phyloP scores from a whole-genome alignment of 2,888 invertebrate genomes.

The Acanthoscelides obtectus region DNA sequence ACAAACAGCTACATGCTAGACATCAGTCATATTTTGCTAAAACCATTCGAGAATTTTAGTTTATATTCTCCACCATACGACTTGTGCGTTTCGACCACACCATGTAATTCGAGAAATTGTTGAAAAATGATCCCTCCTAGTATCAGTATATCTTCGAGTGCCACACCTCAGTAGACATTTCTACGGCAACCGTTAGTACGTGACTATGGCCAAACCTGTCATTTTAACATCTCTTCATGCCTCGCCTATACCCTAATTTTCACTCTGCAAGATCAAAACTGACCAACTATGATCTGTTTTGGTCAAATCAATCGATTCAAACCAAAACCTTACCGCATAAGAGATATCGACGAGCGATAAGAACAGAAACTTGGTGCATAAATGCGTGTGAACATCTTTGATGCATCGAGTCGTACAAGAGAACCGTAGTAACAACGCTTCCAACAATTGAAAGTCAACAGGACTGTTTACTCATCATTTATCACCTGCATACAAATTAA shows the following conservation, averaged over 20 bases:
- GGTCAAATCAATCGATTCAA: not conserved
- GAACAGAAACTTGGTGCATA: constrained; percentile 1
- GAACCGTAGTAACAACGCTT: constrained; percentile 21
- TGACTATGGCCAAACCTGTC: not conserved
- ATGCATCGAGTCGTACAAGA: not conserved
- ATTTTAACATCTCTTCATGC: not conserved
- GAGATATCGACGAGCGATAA: constrained; percentile 7
- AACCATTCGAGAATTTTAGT: no score
- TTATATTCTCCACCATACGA: no score
- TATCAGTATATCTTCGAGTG: no score
- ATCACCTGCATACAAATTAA: constrained; percentile 33
- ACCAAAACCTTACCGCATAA: not conserved
- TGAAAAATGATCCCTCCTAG: no score
- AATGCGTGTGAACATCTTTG: constrained; percentile 16
- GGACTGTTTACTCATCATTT: constrained; percentile 32
- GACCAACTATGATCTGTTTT: not conserved
- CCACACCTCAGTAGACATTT: not conserved
- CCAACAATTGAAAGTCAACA: constrained; percentile 28
- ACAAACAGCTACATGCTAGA: no score
- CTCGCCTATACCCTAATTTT: not conserved
- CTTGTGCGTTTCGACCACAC: no score
- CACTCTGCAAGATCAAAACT: not conserved
- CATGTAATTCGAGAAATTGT: no score
- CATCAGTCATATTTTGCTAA: no score
- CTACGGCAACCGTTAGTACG: not conserved